Conservation (phyloP, 2,797 vertebrate species). For the Philypnodon macrostomus region DNA sequence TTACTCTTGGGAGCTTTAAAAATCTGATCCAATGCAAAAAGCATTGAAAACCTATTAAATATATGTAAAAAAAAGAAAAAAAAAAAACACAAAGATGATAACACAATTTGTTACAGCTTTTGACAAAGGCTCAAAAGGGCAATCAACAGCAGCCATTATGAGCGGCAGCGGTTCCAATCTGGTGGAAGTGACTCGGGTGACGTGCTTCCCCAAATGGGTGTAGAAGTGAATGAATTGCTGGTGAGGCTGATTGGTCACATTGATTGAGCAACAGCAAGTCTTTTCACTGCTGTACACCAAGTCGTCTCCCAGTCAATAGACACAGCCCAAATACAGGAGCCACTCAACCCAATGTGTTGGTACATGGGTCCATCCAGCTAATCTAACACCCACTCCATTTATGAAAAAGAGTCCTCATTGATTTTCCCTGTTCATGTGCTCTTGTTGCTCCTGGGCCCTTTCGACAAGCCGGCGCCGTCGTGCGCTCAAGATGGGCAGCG, state of each 20-base stretch:
- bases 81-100: constrained; percentile 28
- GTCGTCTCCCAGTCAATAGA: constrained; percentile 73
- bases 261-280: constrained; percentile 72
- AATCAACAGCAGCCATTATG: constrained; percentile 41
- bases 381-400: constrained; percentile 80
- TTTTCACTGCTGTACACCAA: constrained; percentile 73
- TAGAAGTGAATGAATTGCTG: constrained; percentile 62
- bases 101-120: constrained; percentile 33
- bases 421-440: constrained; percentile 71
- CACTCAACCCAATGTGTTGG: constrained; percentile 77
- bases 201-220: constrained; percentile 41
- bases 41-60: constrained; percentile 38
- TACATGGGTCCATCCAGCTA: constrained; percentile 75
- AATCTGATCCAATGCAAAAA: constrained; percentile 28
- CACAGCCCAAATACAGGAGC: constrained; percentile 74
- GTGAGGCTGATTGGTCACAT: constrained; percentile 68
- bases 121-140: constrained; percentile 36
- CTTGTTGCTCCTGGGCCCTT: constrained; percentile 70
- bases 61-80: constrained; percentile 39
- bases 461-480: constrained; percentile 64
- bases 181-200: constrained; percentile 31
- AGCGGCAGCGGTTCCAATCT: constrained; percentile 18
- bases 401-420: constrained; percentile 79
- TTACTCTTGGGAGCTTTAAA: constrained; percentile 47
- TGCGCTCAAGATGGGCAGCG: constrained; percentile 50